Evolutionary conservation across 2,888 invertebrate species (phyloP).

Genomic region (Pteria penguin): DNA sequence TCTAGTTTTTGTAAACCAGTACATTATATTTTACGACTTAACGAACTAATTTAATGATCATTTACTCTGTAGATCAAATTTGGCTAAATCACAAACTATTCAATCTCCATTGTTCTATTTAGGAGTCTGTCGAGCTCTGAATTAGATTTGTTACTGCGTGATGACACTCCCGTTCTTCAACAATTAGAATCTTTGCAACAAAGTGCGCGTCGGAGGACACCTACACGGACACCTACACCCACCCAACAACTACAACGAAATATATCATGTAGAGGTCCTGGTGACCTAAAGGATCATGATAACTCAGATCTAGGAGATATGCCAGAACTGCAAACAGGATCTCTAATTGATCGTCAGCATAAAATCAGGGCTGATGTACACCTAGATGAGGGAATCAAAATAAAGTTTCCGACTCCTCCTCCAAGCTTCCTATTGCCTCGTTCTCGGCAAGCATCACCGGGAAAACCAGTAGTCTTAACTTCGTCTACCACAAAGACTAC

Average conservation of each 20-base stretch:
- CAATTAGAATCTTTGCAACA: constrained; percentile 25
- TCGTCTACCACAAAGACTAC: constrained; percentile 24
- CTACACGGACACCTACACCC: constrained; percentile 3
- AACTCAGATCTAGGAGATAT: constrained; percentile 28
- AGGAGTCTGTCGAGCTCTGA: constrained; percentile 71
- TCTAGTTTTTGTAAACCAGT: neutral
- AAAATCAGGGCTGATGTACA: constrained; percentile 42
- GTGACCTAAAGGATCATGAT: constrained; percentile 10
- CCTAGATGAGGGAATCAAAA: constrained; percentile 18
- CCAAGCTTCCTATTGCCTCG: constrained; percentile 75
- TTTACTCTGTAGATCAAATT: no score
- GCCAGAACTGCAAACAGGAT: constrained; percentile 28
- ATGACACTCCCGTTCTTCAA: constrained; percentile 45
- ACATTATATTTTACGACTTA: neutral
- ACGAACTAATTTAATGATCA: no score
- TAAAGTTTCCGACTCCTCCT: constrained; percentile 60
- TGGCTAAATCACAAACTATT: no score
- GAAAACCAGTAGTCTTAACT: constrained; percentile 32
- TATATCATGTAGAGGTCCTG: constrained; percentile 16
- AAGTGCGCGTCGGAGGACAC: constrained; percentile 19
- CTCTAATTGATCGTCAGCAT: constrained; percentile 33
- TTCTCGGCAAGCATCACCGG: constrained; percentile 45
- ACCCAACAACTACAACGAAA: constrained; percentile 18
- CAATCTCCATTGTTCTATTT: constrained; percentile 12
- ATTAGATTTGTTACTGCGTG: constrained; percentile 58